phyloP scores from a whole-genome alignment of 2,888 invertebrate species.

The Drosophila ochracea region DNA sequence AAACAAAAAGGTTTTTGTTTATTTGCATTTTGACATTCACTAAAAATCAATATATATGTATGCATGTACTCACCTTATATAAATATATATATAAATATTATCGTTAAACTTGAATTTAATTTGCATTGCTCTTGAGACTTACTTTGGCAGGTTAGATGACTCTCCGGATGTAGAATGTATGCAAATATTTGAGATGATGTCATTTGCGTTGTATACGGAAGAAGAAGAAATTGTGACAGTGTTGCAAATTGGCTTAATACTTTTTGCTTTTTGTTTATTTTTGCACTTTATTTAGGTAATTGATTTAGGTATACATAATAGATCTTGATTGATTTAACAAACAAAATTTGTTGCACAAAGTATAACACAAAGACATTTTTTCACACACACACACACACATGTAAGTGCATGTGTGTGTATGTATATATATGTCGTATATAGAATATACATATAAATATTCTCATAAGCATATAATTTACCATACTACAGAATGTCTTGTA shows the following conservation, averaged over 20 bases:
- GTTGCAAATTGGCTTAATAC: slow-evolving; percentile 46
- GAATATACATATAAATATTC: slow-evolving; percentile 48
- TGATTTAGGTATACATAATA: slow-evolving; percentile 70
- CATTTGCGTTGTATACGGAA: background rate
- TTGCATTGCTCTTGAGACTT: background rate
- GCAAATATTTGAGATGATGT: background rate
- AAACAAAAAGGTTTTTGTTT: background rate
- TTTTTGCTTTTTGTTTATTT: slow-evolving; percentile 45
- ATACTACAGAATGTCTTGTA: slow-evolving; percentile 71
- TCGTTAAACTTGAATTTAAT: background rate
- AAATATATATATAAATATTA: background rate
- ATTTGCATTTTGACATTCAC: background rate
- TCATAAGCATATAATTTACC: slow-evolving; percentile 59
- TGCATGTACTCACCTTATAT: background rate
- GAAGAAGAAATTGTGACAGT: slow-evolving; percentile 10
- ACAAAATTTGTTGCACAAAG: slow-evolving; percentile 68
- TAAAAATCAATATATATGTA: background rate
- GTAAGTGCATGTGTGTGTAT: slow-evolving; percentile 8
- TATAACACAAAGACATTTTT: slow-evolving; percentile 54
- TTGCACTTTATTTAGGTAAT: slow-evolving; percentile 78
- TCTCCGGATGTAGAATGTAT: background rate
- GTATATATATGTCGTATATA: slow-evolving; percentile 24
- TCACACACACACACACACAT: slow-evolving; percentile 15
- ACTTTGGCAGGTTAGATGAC: background rate
- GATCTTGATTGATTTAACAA: slow-evolving; percentile 75